Percentiles rank a stretch among this genome's conserved stretches.
Conservation (phyloP, 2,797 vertebrate genomes). For the Gila robusta region DNA sequence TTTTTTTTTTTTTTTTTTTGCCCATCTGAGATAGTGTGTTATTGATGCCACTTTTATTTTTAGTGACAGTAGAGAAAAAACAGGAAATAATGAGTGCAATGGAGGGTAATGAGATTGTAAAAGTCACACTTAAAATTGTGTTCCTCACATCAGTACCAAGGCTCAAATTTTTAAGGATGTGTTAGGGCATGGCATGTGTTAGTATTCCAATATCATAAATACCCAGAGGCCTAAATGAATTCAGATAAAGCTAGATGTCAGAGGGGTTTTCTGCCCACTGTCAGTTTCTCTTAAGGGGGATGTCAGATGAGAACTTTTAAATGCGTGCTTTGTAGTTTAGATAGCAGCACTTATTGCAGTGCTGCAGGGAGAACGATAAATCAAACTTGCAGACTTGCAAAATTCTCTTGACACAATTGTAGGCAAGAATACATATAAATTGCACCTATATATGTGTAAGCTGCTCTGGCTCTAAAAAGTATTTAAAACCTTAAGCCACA, state of each 20-base stretch:
- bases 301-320: constrained; percentile 50
- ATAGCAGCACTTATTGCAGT: constrained; percentile 3
- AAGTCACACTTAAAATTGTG: neutral
- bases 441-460: neutral
- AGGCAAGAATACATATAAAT: neutral
- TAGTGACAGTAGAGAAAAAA: neutral
- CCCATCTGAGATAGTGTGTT: neutral
- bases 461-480: neutral
- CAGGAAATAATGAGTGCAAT: neutral
- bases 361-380: constrained; percentile 21
- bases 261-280: constrained; percentile 67
- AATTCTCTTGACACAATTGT: constrained; percentile 13
- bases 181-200: neutral
- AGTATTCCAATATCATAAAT: constrained; percentile 12
- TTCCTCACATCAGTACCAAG: neutral
- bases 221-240: constrained; percentile 12
- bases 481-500: neutral
- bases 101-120: neutral
- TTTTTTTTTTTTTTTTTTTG: too few species aligned
- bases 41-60: neutral
- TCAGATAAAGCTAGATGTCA: constrained; percentile 68
- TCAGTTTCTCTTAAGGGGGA: constrained; percentile 74
- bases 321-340: constrained; percentile 25
- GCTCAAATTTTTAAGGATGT: neutral
- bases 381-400: constrained; percentile 3